Percentiles rank a stretch among this genome's conserved stretches.
These are phyloP conservation scores for Chydorus sphaericus DNA, from an alignment of 2,888 invertebrate species.

Conservation along the genomic window DNA sequence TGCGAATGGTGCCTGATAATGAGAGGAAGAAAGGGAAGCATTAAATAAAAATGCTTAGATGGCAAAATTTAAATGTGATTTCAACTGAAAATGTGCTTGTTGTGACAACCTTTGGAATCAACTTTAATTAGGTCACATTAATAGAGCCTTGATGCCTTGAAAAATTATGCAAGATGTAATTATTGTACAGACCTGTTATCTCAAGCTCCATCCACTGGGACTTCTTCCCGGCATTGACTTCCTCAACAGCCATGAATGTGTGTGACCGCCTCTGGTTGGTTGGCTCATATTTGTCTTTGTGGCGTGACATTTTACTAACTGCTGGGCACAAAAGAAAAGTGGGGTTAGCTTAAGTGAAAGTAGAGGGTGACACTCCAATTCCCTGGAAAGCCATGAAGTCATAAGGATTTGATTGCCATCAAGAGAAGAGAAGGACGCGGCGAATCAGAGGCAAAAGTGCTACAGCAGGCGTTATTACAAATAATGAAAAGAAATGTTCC, in stretches of 20 bases:
- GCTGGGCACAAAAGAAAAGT: no score
- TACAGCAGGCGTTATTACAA: no score
- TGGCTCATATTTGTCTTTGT: slow-evolving; percentile 81
- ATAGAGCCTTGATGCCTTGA: not conserved
- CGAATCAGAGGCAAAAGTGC: no score
- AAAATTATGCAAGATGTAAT: not conserved
- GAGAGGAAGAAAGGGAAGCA: slow-evolving; percentile 11
- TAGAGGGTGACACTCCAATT: not conserved
- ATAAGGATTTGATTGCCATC: not conserved
- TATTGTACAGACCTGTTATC: slow-evolving; percentile 48
- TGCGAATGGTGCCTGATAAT: slow-evolving; percentile 74
- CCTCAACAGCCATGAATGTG: slow-evolving; percentile 84
- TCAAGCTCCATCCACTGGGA: slow-evolving; percentile 84
- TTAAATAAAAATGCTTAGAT: not conserved
- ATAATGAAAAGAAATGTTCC: no score
- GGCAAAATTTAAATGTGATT: not conserved
- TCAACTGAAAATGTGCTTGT: no score
- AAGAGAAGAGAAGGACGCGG: no score
- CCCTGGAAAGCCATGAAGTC: not conserved
- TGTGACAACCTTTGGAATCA: not conserved
- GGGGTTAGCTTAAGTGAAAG: not conserved
- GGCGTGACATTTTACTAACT: slow-evolving; percentile 19
- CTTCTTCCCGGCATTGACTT: slow-evolving; percentile 80
- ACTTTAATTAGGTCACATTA: not conserved
- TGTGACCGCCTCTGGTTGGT: slow-evolving; percentile 65